Evolutionary conservation across 2,113 vertebrate species (phyloP).

Genomic region (Eurystomus gularis): DNA sequence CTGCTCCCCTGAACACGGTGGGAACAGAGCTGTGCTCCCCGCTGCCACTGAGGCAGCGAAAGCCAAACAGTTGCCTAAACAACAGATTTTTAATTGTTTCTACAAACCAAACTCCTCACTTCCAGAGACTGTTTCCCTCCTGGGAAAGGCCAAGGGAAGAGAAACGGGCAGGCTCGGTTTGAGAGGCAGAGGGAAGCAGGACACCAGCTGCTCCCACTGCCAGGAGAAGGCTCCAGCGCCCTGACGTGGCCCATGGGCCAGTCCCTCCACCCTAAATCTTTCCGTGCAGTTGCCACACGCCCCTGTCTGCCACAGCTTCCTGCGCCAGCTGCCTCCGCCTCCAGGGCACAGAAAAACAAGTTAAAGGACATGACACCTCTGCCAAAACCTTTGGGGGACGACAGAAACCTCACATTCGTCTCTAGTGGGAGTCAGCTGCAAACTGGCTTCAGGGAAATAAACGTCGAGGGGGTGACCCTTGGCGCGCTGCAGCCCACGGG

Average conservation of each 20-base stretch:
- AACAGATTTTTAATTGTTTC: not conserved
- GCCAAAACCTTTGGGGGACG: not conserved
- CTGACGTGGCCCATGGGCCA: accelerated
- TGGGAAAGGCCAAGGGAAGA: not conserved
- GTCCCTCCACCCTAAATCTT: not conserved
- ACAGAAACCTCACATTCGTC: not conserved
- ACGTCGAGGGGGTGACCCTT: not conserved
- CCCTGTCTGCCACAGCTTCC: not conserved
- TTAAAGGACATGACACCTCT: not conserved
- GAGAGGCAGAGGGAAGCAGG: not conserved
- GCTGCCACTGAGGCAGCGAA: not conserved
- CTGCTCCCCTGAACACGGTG: not conserved
- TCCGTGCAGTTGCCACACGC: not conserved
- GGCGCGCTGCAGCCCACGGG: not conserved
- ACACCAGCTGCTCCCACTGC: not conserved
- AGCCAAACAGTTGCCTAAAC: not conserved
- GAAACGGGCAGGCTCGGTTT: not conserved
- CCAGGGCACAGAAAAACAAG: not conserved
- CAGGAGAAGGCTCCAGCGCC: not conserved
- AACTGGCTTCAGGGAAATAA: not conserved
- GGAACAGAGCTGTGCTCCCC: not conserved
- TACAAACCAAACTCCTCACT: not conserved
- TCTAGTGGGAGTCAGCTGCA: not conserved
- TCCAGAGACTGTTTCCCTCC: not conserved
- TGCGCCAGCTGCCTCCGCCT: not conserved